Base-by-base conservation (phyloP, 2,113 vertebrate species). In the Malaclemys terrapin region DNA sequence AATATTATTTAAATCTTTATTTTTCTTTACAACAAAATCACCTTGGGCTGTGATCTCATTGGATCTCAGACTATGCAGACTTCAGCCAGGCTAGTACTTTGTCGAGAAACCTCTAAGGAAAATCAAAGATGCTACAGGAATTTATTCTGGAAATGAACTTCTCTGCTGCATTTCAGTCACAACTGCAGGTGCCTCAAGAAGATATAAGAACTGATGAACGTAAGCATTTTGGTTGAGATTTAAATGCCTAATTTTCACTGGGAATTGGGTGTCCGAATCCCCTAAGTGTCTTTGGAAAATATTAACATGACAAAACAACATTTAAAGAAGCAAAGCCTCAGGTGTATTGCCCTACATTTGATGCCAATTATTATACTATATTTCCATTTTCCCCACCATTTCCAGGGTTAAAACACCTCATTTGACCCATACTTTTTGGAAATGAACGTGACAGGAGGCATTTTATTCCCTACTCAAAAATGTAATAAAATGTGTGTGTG, bases 91-190 rank as follows among this genome's bases (percentile, higher is more conserved):
- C 76, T 84, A 78, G 0, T 82, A 53, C 7, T 38, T 72, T 38
- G 35, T 8, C 0, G 1, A 5, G 1, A 0, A 0, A 62, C 54
- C 0, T 2, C 11, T 38, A 14, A 90, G 11, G n/a, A 38, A 84
- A 92, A 82, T 0, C 0, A 29, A 82, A 93, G 80, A n/a, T 27
- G 2, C 35, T 65, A 31, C 45, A n/a, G 56, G 1, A 7, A 80
- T 82, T 5, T 7, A 35, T 80, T 82, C 42, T 65, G 6, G 75
- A 88, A 54, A 6, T 81, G 13, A 69, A 69, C 35, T 69, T 65
- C 31, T n/a, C n/a, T 42, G 59, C 35, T 75, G 35, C 14, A 31
- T 35, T 31, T n/a, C 35, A 8, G 7, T 47, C 8, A 47, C 1
- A 88, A 79, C 13, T 87, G 1, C 16, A 47, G n/a, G 88, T 53